Base-by-base conservation (phyloP, 2,113 vertebrate genomes). In the Petrocephalus zakoni region DNA sequence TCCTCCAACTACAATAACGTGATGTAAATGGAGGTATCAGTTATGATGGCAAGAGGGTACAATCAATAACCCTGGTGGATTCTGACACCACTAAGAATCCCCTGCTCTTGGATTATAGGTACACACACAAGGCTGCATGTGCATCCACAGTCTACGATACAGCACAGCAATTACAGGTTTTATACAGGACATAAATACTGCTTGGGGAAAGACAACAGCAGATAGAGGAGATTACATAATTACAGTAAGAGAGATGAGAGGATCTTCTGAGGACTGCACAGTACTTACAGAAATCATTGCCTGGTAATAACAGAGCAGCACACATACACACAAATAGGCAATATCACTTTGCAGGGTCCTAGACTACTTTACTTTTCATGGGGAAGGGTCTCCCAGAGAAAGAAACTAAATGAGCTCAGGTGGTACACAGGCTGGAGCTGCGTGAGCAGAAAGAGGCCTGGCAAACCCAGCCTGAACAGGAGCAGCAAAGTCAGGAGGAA, bases 211-310 rank as follows among this genome's bases (percentile, higher is more conserved):
- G 42, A 8, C 46, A 83, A 83, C 81, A 49, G 46, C 17, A 83
- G 46, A 83, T n/a, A 83, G 46, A 49, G 37, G 29, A 78, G 72
- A 78, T 78, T 83, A 49, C 46, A 47, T 83, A 47, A 83, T 83
- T 83, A 83, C 81, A 83, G 81, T 83, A 83, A 83, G 81, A 49
- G 81, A 83, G 81, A 46, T 49, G 37, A 47, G 46, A 83, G 19
- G 81, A 83, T 83, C 42, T 83, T 83, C 81, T 83, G 81, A 83
- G 34, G 81, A 83, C 81, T 49, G 46, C 81, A 83, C 34, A 49
- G 81, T 83, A 83, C 81, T 83, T 83, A 83, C 81, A 83, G 81
- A 83, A 83, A 47, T 83, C 46, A 83, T 83, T n/a, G 42, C 46
- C 15, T 21, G 46, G 46, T 83, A 83, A 49, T 83, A 83, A 83